Conservation (phyloP, 2,888 invertebrate species). For the Agrochola circellaris region DNA sequence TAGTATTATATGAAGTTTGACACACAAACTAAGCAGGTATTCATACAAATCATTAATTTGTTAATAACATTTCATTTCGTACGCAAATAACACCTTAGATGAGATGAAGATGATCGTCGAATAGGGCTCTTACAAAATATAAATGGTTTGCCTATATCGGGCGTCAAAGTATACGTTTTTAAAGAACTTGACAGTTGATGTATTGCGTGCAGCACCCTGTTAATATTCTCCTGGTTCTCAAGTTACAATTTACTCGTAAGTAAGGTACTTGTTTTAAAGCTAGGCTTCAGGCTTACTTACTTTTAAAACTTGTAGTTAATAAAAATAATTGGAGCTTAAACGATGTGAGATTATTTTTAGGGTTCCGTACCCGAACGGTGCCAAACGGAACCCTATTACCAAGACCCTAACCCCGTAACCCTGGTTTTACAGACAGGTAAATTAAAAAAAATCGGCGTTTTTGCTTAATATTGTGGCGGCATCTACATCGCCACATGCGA, state of each 20-base stretch:
- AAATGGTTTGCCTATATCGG: not conserved
- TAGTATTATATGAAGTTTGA: too few species aligned
- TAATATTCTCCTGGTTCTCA: conserved; percentile 14
- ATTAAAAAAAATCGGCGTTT: too few species aligned
- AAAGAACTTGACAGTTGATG: conserved; percentile 28
- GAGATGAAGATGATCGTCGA: not conserved
- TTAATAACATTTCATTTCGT: too few species aligned
- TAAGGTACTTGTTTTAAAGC: conserved; percentile 21
- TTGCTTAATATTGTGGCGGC: too few species aligned
- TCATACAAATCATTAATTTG: too few species aligned
- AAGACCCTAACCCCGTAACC: too few species aligned
- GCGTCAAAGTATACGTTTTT: conserved; percentile 22
- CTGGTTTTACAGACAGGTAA: too few species aligned
- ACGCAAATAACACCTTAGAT: not conserved
- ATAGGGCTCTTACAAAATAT: not conserved
- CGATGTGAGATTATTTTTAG: conserved; percentile 26
- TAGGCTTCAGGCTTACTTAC: conserved; percentile 10
- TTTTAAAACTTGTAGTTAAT: conserved; percentile 23
- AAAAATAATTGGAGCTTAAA: conserved; percentile 29
- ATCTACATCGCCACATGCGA: too few species aligned
- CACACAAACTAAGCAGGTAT: too few species aligned
- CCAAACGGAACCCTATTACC: too few species aligned
- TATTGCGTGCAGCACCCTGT: conserved; percentile 34
- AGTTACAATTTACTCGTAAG: conserved; percentile 32
- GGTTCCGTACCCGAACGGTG: too few species aligned